Evolutionary conservation across 2,888 invertebrate species (phyloP), one percentile per base, ranked within the genome.

Genomic region (Pheosia gnoma): DNA sequence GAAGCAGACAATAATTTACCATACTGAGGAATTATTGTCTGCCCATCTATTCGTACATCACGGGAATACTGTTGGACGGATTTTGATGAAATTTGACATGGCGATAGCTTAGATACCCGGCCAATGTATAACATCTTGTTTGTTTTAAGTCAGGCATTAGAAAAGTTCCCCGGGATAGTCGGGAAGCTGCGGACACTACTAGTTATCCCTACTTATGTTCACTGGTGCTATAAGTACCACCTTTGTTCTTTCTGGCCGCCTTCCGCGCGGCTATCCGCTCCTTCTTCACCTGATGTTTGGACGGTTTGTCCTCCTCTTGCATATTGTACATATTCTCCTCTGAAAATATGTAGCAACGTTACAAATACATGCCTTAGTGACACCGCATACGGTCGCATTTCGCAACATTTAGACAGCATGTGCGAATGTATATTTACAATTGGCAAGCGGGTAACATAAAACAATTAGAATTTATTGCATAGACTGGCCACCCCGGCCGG

Each of bases 221-320:
- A 25, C 25, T 10, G 56, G 56, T 56, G 25, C 41, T 38, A 4
- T 41, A 56, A 72, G 73, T 80, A 83, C 81, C 82, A 89, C 90
- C 88, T 89, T 91, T 91, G 62, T 89, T 89, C 72, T 94, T 94
- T 68, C 94, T 94, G 53, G 94, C 94, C 53, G 94, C 94, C 78
- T 95, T 95, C 71, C 93, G 90, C 1, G 94, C 94, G 8, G 94
- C 93, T 60, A 94, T 93, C 74, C 94, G 94, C 79, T 96, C 95
- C 79, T 95, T 96, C 85, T 95, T 96, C 61, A 94, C 84, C 80
- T 96, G 96, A 82, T 95, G 94, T 83, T 96, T 96, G 5, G 95
- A 95, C 4, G 94, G 92, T 78, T 95, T 94, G 76, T 79, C 90
- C 68, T 94, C 94, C 70, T 95, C 94, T 79, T 94, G 94, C n/a